Conservation (phyloP, 2,113 vertebrate species). For the Mionectes macconnelli region DNA sequence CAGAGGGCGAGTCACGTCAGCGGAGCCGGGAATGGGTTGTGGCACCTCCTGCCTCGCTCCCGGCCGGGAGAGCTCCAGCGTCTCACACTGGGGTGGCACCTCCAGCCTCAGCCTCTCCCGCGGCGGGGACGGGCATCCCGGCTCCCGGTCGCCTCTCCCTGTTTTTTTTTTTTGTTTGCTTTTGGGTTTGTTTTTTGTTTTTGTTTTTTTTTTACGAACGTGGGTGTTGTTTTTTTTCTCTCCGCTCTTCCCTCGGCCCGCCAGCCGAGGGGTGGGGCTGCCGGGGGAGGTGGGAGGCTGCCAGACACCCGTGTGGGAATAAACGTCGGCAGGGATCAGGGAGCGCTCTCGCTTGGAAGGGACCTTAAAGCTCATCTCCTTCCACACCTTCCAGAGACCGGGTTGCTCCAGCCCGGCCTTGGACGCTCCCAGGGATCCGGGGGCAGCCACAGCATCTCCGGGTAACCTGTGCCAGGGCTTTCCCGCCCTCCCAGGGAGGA, state of each 20-base stretch:
- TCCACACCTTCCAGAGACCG: fast-evolving
- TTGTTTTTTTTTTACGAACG: fast-evolving
- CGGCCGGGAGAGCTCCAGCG: fast-evolving
- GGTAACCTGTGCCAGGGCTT: not conserved
- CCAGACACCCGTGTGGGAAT: not conserved
- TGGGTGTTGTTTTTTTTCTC: not conserved
- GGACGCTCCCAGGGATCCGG: not conserved
- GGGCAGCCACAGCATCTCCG: not conserved
- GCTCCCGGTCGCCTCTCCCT: fast-evolving
- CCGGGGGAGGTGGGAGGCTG: not conserved
- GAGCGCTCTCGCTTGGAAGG: not conserved
- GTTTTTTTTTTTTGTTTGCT: too few species aligned
- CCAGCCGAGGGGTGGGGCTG: not conserved
- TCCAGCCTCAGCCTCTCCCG: not conserved
- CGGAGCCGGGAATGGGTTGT: not conserved
- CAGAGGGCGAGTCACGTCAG: not conserved
- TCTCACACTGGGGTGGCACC: not conserved
- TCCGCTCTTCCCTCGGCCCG: not conserved
- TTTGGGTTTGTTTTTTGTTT: too few species aligned
- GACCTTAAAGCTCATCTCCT: not conserved
- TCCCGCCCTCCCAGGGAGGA: not conserved
- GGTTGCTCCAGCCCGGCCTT: not conserved
- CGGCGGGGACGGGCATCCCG: fast-evolving
- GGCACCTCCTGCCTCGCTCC: not conserved
- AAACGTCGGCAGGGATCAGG: fast-evolving